phyloP scores from a whole-genome alignment of 2,113 vertebrate species.

The Microtus pennsylvanicus region DNA sequence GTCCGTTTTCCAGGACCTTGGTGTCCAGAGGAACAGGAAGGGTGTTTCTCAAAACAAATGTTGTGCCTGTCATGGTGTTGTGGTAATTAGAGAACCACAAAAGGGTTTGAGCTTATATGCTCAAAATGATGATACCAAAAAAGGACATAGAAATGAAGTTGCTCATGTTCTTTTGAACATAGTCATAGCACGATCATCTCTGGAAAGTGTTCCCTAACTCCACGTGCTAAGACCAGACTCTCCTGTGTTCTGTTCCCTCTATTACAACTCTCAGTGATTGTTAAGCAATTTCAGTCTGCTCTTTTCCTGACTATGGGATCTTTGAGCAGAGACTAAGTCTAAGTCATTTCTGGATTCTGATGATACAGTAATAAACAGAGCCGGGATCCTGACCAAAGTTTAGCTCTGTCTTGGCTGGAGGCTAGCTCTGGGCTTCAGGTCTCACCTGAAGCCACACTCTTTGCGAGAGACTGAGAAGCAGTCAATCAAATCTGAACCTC shows the following conservation, averaged over 20 bases:
- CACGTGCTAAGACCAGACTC: background rate
- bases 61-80: background rate
- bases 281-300: constrained; percentile 9
- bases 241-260: background rate
- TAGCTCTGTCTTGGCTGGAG: background rate
- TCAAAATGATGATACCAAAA: background rate
- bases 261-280: constrained; percentile 28
- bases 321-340: constrained; percentile 4
- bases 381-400: background rate
- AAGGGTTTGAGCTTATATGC: background rate
- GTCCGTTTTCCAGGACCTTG: background rate
- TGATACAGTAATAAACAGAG: background rate
- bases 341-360: background rate
- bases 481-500: background rate
- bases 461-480: background rate
- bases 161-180: background rate
- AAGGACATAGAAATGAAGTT: background rate
- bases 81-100: background rate
- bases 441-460: background rate
- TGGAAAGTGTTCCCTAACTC: background rate
- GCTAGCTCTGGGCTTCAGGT: background rate
- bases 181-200: background rate
- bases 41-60: background rate
- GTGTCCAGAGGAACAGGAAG: background rate
- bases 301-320: constrained; percentile 13